A percentile compares a stretch with the other conserved stretches of the same genome.
These are phyloP conservation scores for Echinometra lucunter DNA, from an alignment of 53 echinoderm and acorn worm species.

Conservation along the genomic window DNA sequence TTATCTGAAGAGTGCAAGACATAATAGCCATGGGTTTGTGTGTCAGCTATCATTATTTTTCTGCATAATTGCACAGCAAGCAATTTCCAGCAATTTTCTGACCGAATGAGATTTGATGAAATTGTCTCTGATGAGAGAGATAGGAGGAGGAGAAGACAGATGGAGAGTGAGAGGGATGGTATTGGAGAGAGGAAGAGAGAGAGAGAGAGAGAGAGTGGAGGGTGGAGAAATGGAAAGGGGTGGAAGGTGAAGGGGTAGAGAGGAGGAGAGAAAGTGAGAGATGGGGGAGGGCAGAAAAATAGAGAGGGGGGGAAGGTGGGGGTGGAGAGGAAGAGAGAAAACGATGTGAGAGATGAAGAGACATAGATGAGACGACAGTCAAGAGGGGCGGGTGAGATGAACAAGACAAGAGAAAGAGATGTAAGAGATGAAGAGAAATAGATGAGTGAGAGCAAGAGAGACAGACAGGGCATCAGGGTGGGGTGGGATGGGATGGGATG, in stretches of 20 bases:
- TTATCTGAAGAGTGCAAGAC: neutral
- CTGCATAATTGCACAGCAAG: neutral
- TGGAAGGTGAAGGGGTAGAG: neutral
- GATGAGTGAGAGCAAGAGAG: slow-evolving; percentile 3
- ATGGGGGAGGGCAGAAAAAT: neutral
- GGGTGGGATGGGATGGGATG: too few relatives aligned
- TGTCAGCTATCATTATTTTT: neutral
- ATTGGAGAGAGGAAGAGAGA: neutral
- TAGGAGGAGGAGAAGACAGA: neutral
- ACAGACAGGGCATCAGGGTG: neutral
- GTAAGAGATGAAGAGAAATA: neutral
- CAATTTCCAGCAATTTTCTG: neutral
- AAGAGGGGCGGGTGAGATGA: too few relatives aligned
- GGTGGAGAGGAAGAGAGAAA: neutral
- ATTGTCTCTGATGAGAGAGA: neutral
- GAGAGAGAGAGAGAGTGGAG: neutral
- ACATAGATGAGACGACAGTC: too few relatives aligned
- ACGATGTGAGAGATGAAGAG: too few relatives aligned
- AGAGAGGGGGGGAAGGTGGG: neutral
- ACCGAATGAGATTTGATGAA: neutral
- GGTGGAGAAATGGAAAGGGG: neutral
- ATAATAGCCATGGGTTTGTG: neutral
- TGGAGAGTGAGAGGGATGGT: neutral
- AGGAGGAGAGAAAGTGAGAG: too few relatives aligned
- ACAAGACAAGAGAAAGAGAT: neutral